These are phyloP conservation scores for Brienomyrus brachyistius DNA, from an alignment of 2,113 vertebrate species.

Conservation along the genomic window DNA sequence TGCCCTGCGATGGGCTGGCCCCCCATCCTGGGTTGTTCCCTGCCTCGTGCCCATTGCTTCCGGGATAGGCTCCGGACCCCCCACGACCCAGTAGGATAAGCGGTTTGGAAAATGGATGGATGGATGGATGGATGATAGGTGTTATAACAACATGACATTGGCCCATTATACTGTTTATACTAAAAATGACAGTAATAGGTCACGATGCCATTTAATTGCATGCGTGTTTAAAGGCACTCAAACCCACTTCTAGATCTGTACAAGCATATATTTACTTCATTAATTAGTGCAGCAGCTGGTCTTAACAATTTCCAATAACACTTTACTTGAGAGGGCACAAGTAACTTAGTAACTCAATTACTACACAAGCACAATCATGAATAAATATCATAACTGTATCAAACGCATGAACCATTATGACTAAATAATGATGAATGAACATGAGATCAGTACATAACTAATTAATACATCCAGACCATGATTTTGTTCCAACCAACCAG, in stretches of 20 bases:
- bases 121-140: too few species aligned
- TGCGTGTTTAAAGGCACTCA: not conserved
- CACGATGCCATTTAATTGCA: not conserved
- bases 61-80: too few species aligned
- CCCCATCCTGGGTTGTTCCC: too few species aligned
- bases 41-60: too few species aligned
- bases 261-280: not conserved
- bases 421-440: not conserved
- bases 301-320: not conserved
- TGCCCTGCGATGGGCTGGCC: too few species aligned
- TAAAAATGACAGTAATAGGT: not conserved
- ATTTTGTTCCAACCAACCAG: too few species aligned
- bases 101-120: too few species aligned
- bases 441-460: not conserved
- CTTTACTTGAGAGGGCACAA: not conserved
- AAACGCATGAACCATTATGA: not conserved
- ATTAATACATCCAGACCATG: too few species aligned
- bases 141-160: not conserved
- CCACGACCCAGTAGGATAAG: too few species aligned
- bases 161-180: not conserved
- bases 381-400: not conserved
- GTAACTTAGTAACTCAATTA: not conserved
- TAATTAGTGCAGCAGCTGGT: not conserved
- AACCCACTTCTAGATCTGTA: not conserved
- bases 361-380: not conserved